These are phyloP conservation scores for Dryococelus australis DNA, from an alignment of 2,888 invertebrate species.

Conservation along the genomic window DNA sequence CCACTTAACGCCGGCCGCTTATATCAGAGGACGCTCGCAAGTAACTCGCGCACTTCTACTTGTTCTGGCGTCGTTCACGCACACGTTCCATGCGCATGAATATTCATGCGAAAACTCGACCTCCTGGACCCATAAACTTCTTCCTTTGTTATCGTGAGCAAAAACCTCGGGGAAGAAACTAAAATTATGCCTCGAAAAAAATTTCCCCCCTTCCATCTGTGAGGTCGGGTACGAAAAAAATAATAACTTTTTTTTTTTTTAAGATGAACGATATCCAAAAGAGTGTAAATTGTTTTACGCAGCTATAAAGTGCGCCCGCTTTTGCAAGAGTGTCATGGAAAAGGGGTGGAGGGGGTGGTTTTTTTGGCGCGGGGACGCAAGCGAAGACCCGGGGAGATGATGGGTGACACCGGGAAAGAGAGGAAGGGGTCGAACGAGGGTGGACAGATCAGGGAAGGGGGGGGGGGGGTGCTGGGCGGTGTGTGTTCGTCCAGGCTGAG, in stretches of 20 bases:
- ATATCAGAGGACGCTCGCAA: background rate
- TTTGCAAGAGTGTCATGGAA: background rate
- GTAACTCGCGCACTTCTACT: background rate
- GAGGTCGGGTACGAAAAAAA: background rate
- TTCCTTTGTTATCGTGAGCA: constrained; percentile 11
- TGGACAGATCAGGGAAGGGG: too few species aligned
- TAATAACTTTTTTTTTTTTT: background rate
- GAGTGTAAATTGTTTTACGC: constrained; percentile 16
- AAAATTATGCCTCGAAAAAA: background rate
- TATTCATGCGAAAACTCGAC: background rate
- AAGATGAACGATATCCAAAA: constrained; percentile 3
- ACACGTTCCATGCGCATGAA: background rate
- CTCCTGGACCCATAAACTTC: background rate
- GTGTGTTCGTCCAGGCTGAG: constrained; percentile 16
- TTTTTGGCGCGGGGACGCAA: constrained; percentile 4
- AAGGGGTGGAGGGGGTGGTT: background rate
- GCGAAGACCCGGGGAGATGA: background rate
- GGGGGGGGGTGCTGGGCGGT: background rate
- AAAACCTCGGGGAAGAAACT: background rate
- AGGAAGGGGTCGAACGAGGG: background rate
- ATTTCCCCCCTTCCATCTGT: background rate
- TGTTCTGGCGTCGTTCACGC: background rate
- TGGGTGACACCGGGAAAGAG: background rate
- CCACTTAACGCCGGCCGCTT: background rate
- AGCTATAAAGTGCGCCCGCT: background rate